A percentile compares a stretch with the other conserved stretches of the same genome.
Evolutionary conservation across 2,113 vertebrate genomes (phyloP).

Genomic region (Ceuthmochares aereus): DNA sequence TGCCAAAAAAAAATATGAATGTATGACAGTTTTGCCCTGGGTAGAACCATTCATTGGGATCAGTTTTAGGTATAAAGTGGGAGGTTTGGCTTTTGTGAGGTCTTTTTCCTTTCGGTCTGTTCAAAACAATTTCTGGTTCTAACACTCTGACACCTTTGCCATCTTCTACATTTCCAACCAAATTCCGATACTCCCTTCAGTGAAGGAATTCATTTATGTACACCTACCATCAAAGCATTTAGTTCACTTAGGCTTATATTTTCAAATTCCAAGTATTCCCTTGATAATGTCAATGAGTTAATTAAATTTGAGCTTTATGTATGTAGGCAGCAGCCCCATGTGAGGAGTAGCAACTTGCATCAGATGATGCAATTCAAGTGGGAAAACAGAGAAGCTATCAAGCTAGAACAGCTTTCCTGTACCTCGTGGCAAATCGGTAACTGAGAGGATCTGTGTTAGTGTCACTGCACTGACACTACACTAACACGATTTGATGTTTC

Average conservation of each 20-base stretch:
- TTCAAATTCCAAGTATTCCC: not conserved
- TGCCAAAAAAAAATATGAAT: not conserved
- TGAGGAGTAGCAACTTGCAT: not conserved
- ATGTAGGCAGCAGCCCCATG: not conserved
- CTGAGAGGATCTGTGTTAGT: not conserved
- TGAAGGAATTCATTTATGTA: not conserved
- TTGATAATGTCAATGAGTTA: not conserved
- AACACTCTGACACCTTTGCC: not conserved
- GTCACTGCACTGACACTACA: not conserved
- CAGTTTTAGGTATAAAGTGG: not conserved
- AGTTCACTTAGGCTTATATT: not conserved
- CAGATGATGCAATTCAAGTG: not conserved
- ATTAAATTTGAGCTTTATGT: not conserved
- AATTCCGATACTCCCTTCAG: not conserved
- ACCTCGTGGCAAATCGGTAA: not conserved
- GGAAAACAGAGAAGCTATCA: not conserved
- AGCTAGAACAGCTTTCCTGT: not conserved
- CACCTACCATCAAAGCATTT: not conserved
- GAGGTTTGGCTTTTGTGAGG: not conserved
- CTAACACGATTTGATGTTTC: not conserved
- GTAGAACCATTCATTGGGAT: not conserved
- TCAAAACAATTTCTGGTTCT: not conserved
- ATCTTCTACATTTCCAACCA: not conserved
- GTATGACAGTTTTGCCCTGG: not conserved
- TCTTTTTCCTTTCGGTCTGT: too few species aligned